Base-by-base conservation (phyloP, 2,888 invertebrate genomes). In the Rhingia campestris region DNA sequence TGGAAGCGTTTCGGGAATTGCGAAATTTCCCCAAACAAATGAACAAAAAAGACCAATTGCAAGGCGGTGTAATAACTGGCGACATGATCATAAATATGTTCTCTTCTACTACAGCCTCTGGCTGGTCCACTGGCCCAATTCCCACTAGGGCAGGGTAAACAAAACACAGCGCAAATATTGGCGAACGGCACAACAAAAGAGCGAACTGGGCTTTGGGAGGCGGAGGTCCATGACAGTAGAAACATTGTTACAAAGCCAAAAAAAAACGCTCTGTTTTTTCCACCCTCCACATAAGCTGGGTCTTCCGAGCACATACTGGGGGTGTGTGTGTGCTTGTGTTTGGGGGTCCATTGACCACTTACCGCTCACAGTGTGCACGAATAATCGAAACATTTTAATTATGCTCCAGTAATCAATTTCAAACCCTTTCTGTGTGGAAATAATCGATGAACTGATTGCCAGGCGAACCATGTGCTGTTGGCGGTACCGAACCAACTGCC, bases 351-450 rank as follows among this genome's bases (percentile, higher is more conserved):
- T 75, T 84, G 84, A 84, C 84, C 84, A 80, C 80, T 80, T 64
- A 51, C 84, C 63, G 56, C 58, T 66, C 53, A 56, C 63, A 66
- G 69, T 66, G 70, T 80, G 84, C 84, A 75, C 80, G 84, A 84
- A 80, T 84, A 85, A 81, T 85, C 81, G 85, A 85, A 85, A 81
- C 85, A 81, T 85, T 85, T 85, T 85, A 85, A 85, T 85, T 85
- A 85, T 81, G 85, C 85, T 85, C 85, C 58, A 85, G 85, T 85
- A 81, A 85, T 85, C 85, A 85, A 85, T 85, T 85, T 85, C 81
- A 76, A 84, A 79, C 59, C 74, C 79, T 59, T 70, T 61, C 37
- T 74, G 70, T 69, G 64, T n/a, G 84, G 74, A 69, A 80, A 84
- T 84, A 84, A 84, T 84, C 84, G 84, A 84, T 75, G 84, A 80